phyloP scores from a whole-genome alignment of 2,888 invertebrate species.

The Bombylius discolor region DNA sequence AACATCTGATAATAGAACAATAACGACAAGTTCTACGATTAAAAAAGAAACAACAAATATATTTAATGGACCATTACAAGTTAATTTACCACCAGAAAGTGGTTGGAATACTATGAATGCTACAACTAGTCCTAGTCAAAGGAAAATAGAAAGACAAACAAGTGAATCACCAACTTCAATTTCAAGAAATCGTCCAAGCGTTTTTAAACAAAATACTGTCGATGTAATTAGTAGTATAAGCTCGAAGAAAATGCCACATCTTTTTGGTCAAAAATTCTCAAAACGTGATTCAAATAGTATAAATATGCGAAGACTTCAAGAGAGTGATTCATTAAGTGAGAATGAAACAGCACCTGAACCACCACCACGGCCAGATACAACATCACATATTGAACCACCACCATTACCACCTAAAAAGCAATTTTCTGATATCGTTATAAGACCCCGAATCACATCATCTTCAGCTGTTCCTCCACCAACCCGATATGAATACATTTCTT shows the following conservation, averaged over 20 bases:
- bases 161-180: constrained; percentile 21
- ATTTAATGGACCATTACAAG: constrained; percentile 55
- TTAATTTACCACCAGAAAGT: constrained; percentile 52
- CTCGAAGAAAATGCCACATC: constrained; percentile 36
- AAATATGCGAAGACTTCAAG: constrained; percentile 36
- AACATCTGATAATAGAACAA: constrained; percentile 21
- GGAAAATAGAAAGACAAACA: constrained; percentile 18
- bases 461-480: constrained; percentile 16
- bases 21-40: constrained; percentile 27
- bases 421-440: constrained; percentile 41
- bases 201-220: constrained; percentile 34
- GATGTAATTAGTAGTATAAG: constrained; percentile 38
- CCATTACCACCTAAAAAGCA: constrained; percentile 62
- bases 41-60: constrained; percentile 31
- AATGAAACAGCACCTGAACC: constrained; percentile 36
- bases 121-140: constrained; percentile 4
- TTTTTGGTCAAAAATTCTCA: constrained; percentile 35
- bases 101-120: constrained; percentile 22
- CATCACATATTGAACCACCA: constrained; percentile 50
- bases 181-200: constrained; percentile 20
- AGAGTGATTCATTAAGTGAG: constrained; percentile 37
- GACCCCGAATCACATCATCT: constrained; percentile 29
- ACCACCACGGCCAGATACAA: constrained; percentile 34
- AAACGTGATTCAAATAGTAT: constrained; percentile 35
- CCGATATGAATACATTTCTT: constrained; percentile 29